phyloP scores from a whole-genome alignment of 1,140 invertebrate species.

The Drosophila aff. region DNA sequence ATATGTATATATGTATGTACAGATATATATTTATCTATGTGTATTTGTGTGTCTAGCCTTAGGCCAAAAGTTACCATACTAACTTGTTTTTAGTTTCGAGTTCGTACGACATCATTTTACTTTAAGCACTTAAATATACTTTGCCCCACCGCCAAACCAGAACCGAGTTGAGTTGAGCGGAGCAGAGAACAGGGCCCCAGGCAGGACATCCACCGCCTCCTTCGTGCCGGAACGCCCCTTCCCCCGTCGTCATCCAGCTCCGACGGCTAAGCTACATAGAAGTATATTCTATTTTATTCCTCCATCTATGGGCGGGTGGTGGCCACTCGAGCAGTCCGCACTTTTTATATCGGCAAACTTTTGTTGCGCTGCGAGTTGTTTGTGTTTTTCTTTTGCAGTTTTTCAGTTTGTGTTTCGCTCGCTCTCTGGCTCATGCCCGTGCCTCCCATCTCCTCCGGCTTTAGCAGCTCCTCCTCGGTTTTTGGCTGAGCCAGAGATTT shows the following conservation, averaged over 20 bases:
- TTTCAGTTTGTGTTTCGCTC: constrained; percentile 73
- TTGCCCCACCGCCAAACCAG: constrained; percentile 66
- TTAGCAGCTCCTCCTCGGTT: constrained; percentile 24
- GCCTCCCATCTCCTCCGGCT: background rate
- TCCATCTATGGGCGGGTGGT: constrained; percentile 49
- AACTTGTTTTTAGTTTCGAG: constrained; percentile 84
- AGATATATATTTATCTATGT: constrained; percentile 10
- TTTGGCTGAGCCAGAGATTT: constrained; percentile 71
- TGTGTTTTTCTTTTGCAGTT: constrained; percentile 84
- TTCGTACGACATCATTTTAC: constrained; percentile 85
- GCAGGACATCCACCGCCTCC: constrained; percentile 23
- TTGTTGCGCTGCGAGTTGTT: constrained; percentile 81
- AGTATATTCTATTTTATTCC: constrained; percentile 75
- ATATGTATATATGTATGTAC: constrained; percentile 6
- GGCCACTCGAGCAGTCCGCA: constrained; percentile 78
- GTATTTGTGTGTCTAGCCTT: constrained; percentile 60
- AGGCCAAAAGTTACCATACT: constrained; percentile 84
- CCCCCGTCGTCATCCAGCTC: constrained; percentile 16
- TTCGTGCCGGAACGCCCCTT: background rate
- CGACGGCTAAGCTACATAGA: constrained; percentile 66
- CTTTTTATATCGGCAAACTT: constrained; percentile 80
- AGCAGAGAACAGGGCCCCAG: constrained; percentile 32
- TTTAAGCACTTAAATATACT: constrained; percentile 85
- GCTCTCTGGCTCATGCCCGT: constrained; percentile 15
- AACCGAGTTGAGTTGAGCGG: constrained; percentile 32